Evolutionary conservation across 2,113 vertebrate species (phyloP).

Genomic region (Pholis gunnellus): DNA sequence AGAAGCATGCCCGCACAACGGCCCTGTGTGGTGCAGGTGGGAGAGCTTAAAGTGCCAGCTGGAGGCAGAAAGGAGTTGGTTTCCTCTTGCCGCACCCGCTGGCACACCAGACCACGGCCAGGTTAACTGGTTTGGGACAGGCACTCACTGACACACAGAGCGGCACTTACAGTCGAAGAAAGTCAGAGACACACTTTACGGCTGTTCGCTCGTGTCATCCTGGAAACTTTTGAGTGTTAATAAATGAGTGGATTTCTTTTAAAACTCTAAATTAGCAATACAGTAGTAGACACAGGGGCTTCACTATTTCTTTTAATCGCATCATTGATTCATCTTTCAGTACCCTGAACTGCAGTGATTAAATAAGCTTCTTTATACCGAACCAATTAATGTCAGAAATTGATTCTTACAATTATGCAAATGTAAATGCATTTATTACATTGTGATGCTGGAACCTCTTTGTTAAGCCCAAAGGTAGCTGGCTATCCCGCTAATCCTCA

Average conservation of each 20-base stretch:
- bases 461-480: background rate
- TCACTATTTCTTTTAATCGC: background rate
- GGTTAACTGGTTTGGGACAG: background rate
- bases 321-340: background rate
- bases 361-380: background rate
- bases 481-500: background rate
- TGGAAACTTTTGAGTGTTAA: background rate
- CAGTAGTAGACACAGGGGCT: background rate
- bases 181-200: background rate
- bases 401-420: background rate
- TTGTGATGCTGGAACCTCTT: background rate
- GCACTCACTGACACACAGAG: background rate
- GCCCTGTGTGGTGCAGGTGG: conserved; percentile 22
- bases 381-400: background rate
- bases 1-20: conserved; percentile 42
- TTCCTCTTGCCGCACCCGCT: conserved; percentile 10
- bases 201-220: background rate
- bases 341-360: too few species aligned
- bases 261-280: background rate
- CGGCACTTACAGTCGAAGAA: background rate
- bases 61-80: conserved; percentile 19
- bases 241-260: background rate
- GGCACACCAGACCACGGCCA: background rate
- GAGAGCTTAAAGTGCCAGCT: conserved; percentile 1
- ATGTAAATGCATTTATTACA: background rate